These are phyloP conservation scores for Leptura quadrifasciata DNA, from an alignment of 2,888 invertebrate species.

Conservation along the genomic window DNA sequence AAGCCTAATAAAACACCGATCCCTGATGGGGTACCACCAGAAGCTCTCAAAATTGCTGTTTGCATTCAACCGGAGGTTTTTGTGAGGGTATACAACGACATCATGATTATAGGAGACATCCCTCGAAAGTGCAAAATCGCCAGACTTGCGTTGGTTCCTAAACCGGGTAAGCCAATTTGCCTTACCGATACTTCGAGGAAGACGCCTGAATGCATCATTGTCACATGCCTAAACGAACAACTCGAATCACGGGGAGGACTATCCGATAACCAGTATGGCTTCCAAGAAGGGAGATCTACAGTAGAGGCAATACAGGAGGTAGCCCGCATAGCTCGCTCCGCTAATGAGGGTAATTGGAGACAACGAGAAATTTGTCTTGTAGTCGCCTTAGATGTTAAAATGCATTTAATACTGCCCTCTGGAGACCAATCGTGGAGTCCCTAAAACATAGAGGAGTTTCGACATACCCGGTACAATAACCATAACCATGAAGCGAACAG, in stretches of 20 bases:
- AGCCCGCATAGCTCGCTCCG: not conserved
- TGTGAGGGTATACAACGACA: not conserved
- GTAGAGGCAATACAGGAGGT: not conserved
- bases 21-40: not conserved
- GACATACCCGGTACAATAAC: no score
- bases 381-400: no score
- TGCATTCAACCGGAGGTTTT: not conserved
- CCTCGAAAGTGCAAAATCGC: not conserved
- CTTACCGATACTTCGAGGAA: no score
- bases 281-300: not conserved
- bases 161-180: no score
- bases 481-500: not conserved
- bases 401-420: no score
- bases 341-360: no score
- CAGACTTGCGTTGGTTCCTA: no score
- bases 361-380: no score
- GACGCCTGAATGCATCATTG: not conserved
- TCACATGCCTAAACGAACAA: not conserved
- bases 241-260: not conserved
- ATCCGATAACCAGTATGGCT: no score
- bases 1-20: no score
- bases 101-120: not conserved
- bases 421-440: no score
- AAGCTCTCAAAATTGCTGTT: not conserved
- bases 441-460: no score